Conservation (phyloP, 35 echinoderm and acorn worm genomes). For the Apostichopus californicus region DNA sequence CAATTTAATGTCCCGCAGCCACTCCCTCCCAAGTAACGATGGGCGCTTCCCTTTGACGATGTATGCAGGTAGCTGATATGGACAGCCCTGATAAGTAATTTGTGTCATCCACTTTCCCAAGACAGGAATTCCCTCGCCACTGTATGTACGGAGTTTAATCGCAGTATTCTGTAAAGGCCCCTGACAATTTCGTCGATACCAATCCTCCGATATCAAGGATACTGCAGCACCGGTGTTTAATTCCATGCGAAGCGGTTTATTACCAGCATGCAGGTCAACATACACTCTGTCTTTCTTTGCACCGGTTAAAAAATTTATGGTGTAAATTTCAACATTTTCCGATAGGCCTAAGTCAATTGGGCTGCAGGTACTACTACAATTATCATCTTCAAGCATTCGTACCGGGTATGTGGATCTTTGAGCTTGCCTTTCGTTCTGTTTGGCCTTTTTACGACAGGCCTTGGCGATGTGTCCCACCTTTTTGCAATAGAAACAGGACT, state of each 20-base stretch:
- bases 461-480: constrained; percentile 50
- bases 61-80: not conserved
- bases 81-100: not conserved
- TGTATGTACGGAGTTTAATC: not conserved
- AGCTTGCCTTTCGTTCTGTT: not conserved
- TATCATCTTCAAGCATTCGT: too few relatives aligned
- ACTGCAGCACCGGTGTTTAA: constrained; percentile 10
- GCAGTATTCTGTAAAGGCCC: not conserved
- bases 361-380: too few relatives aligned
- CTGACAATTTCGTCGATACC: not conserved
- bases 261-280: not conserved
- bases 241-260: constrained; percentile 17
- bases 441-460: constrained; percentile 33
- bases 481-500: constrained; percentile 41
- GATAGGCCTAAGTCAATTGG: too few relatives aligned
- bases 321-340: constrained; percentile 8
- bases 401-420: not conserved
- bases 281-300: not conserved
- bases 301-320: not conserved
- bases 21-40: constrained; percentile 1
- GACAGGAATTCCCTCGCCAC: not conserved
- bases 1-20: not conserved
- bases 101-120: not conserved
- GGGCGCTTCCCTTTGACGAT: constrained; percentile 4
- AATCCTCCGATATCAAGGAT: not conserved